phyloP scores from a whole-genome alignment of 2,113 vertebrate species.

The Buteo buteo region DNA sequence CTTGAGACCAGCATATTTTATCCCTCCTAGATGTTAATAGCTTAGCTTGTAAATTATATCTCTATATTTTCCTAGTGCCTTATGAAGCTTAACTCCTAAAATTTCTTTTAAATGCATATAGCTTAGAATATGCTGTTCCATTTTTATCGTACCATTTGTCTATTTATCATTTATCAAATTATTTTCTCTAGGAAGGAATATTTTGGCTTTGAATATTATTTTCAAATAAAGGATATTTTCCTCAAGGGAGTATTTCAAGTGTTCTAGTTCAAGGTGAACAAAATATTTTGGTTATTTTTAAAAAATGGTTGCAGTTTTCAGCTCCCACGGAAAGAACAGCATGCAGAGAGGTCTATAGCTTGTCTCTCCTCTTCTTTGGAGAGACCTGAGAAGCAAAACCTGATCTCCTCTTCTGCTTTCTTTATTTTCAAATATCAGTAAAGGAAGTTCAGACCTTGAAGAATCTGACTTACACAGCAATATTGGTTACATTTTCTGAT shows the following conservation, averaged over 20 bases:
- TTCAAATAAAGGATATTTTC: neutral
- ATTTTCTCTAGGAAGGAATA: neutral
- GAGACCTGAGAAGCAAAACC: neutral
- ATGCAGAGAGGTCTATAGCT: neutral
- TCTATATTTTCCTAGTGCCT: neutral
- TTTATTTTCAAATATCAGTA: neutral
- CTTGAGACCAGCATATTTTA: neutral
- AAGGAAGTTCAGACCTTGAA: neutral
- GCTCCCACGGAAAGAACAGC: neutral
- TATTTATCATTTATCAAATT: neutral
- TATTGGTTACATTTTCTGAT: neutral
- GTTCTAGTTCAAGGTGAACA: neutral
- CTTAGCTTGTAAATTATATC: neutral
- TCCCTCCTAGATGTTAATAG: neutral
- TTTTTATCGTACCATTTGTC: neutral
- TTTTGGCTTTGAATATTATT: neutral
- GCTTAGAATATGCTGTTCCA: neutral
- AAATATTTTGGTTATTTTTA: neutral
- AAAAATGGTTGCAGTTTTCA: neutral
- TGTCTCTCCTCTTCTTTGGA: neutral
- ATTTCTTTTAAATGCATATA: neutral
- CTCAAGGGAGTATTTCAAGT: neutral
- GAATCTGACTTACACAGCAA: neutral
- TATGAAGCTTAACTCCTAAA: neutral
- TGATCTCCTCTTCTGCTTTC: neutral